Conservation (phyloP, 2,113 vertebrate species). For the Vombatus ursinus region DNA sequence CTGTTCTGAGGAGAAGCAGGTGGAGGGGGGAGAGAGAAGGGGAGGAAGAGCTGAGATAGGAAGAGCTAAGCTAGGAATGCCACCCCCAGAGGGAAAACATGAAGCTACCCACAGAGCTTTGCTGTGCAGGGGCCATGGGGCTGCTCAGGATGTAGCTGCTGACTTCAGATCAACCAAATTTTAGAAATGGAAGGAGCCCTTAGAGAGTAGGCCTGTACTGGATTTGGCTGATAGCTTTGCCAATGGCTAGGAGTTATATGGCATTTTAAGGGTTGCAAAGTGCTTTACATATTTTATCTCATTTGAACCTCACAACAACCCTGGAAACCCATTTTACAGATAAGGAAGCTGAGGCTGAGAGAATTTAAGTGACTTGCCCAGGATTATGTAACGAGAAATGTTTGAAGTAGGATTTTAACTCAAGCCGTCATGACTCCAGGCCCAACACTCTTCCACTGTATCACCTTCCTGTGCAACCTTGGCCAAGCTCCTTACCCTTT, state of each 20-base stretch:
- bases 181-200: neutral
- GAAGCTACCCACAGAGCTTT: neutral
- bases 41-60: neutral
- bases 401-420: neutral
- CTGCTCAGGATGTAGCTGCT: neutral
- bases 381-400: neutral
- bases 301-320: neutral
- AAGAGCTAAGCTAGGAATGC: neutral
- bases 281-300: neutral
- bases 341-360: neutral
- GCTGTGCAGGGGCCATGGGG: neutral
- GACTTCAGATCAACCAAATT: neutral
- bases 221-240: neutral
- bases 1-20: neutral
- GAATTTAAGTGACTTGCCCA: neutral
- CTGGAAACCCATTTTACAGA: neutral
- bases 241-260: neutral
- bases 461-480: neutral
- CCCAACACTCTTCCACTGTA: neutral
- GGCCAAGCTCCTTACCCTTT: neutral
- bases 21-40: constrained; percentile 39
- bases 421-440: neutral
- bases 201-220: neutral
- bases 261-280: neutral
- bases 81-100: neutral